Percentiles rank a stretch among this genome's conserved stretches.
Evolutionary conservation across 2,113 vertebrate species (phyloP).

Genomic region (Syrrhaptes paradoxus): DNA sequence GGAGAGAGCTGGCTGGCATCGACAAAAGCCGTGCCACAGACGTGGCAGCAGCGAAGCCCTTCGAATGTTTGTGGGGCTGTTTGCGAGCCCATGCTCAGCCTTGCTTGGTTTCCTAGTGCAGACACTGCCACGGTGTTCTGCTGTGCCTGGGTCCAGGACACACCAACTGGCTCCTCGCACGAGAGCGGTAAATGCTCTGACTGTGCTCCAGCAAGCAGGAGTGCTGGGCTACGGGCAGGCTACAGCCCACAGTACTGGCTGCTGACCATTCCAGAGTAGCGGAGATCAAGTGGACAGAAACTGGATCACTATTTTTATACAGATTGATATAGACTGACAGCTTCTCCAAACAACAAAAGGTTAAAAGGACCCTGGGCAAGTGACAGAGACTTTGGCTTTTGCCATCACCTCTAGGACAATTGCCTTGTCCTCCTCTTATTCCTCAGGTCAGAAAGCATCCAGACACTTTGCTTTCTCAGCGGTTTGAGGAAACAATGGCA

Average conservation of each 20-base stretch:
- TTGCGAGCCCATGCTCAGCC: background rate
- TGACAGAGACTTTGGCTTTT: background rate
- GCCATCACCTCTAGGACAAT: background rate
- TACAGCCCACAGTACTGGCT: background rate
- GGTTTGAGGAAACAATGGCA: background rate
- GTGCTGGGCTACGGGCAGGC: background rate
- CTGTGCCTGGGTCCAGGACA: background rate
- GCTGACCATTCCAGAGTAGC: background rate
- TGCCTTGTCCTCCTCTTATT: background rate
- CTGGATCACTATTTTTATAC: background rate
- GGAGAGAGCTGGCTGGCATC: background rate
- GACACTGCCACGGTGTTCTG: background rate
- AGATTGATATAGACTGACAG: background rate
- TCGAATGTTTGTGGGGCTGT: fast-evolving
- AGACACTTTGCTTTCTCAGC: slow-evolving; percentile 8
- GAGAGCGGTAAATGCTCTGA: background rate
- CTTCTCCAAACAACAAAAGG: background rate
- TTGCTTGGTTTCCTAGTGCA: background rate
- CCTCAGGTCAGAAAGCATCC: background rate
- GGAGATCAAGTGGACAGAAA: slow-evolving; percentile 10
- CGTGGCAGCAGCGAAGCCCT: background rate
- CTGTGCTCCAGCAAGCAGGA: background rate
- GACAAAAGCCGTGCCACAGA: background rate
- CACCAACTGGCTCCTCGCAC: background rate
- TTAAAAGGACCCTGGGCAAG: slow-evolving; percentile 4